phyloP scores from a whole-genome alignment of 2,113 vertebrate species.

The Tricholaema leucomelas region DNA sequence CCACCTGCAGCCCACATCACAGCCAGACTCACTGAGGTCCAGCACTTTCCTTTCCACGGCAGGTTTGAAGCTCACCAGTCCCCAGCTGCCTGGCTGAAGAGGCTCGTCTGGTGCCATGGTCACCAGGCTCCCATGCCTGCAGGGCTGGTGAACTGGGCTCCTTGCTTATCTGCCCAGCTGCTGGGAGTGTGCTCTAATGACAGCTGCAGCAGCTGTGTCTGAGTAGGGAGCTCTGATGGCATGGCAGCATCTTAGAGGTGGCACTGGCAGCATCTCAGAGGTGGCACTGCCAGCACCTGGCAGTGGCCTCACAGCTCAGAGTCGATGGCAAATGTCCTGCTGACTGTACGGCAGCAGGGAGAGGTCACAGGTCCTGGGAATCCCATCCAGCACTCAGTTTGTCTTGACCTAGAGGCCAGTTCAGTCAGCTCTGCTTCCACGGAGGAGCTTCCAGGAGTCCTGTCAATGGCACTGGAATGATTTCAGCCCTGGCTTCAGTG shows the following conservation, averaged over 20 bases:
- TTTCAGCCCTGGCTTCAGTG: slow-evolving; percentile 39
- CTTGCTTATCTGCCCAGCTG: neutral
- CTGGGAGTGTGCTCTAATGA: neutral
- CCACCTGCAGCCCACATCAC: neutral
- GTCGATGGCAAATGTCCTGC: slow-evolving; percentile 7
- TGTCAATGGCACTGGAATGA: neutral
- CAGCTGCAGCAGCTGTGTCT: neutral
- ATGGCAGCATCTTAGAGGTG: neutral
- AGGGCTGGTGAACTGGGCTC: neutral
- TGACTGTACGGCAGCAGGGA: neutral
- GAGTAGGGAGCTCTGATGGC: neutral
- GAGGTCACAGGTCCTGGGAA: slow-evolving; percentile 36
- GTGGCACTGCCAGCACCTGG: no score
- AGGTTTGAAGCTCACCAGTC: neutral
- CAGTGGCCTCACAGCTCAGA: neutral
- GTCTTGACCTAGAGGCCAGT: slow-evolving; percentile 16
- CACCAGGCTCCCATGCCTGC: neutral
- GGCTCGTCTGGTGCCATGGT: neutral
- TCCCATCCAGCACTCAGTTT: slow-evolving; percentile 33
- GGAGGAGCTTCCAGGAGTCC: slow-evolving; percentile 45
- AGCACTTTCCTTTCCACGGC: neutral
- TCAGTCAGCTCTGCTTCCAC: slow-evolving; percentile 24
- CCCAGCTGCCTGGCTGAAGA: neutral
- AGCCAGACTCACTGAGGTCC: neutral
- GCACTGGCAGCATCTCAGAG: neutral